These are phyloP conservation scores for Otus sunia DNA, from an alignment of 2,113 vertebrate genomes.

Conservation along the genomic window DNA sequence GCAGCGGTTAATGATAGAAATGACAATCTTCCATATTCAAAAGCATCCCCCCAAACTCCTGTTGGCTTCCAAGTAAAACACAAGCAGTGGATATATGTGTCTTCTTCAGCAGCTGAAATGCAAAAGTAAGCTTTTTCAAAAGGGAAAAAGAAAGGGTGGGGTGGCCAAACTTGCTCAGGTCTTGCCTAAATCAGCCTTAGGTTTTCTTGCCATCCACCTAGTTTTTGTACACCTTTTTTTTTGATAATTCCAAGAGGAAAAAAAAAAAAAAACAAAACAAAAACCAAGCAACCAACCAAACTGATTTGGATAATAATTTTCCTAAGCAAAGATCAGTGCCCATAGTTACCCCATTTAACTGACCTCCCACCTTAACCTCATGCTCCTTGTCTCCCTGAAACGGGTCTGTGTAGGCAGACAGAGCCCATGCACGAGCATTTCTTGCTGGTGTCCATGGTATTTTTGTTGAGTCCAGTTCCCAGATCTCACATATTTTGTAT, in stretches of 20 bases:
- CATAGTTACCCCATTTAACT: not conserved
- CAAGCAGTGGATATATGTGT: not conserved
- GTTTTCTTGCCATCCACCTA: not conserved
- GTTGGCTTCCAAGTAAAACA: not conserved
- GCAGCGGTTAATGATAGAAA: not conserved
- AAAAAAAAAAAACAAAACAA: not conserved
- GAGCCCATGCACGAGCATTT: not conserved
- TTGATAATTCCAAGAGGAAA: not conserved
- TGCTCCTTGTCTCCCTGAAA: not conserved
- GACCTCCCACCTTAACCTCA: not conserved
- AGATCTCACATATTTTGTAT: not conserved
- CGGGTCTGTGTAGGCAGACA: not conserved
- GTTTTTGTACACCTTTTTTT: not conserved
- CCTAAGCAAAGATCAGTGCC: not conserved
- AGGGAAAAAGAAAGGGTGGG: not conserved
- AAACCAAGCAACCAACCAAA: not conserved
- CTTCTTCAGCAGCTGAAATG: not conserved
- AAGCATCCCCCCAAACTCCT: not conserved
- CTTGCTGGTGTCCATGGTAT: not conserved
- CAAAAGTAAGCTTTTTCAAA: not conserved
- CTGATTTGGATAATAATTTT: not conserved
- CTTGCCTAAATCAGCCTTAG: not conserved
- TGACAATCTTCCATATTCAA: not conserved
- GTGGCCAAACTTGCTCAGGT: not conserved
- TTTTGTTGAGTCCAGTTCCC: not conserved